Conservation (phyloP, 2,888 invertebrate species). For the Machimus rusticus region DNA sequence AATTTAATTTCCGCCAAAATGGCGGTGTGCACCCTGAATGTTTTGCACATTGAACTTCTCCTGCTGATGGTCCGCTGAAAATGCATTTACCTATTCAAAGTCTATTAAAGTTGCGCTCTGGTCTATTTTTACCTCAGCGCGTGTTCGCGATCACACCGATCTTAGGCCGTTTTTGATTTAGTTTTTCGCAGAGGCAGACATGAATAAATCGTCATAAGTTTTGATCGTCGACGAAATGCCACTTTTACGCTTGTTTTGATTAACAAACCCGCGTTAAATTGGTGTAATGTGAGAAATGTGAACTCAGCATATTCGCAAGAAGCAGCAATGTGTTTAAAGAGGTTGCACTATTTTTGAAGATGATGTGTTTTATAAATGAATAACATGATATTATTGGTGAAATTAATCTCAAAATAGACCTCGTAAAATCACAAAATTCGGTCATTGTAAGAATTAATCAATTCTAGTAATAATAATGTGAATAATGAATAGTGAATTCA, state of each 20-base stretch:
- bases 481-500: not conserved
- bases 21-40: not conserved
- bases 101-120: conserved; percentile 30
- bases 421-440: not conserved
- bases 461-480: not conserved
- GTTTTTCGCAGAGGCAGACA: conserved; percentile 34
- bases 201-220: conserved; percentile 8
- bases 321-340: not conserved
- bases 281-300: not conserved
- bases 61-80: not conserved
- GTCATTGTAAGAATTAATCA: not conserved
- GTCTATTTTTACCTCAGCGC: conserved; percentile 25
- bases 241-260: conserved; percentile 6
- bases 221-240: not conserved
- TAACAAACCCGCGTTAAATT: not conserved
- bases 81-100: conserved; percentile 21
- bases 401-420: not conserved
- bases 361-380: not conserved
- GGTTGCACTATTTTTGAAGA: not conserved
- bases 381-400: not conserved
- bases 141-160: not conserved
- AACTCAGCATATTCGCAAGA: not conserved
- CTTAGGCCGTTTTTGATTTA: conserved; percentile 28
- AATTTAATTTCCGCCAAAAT: not conserved
- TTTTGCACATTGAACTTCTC: not conserved